Evolutionary conservation across 2,888 invertebrate species (phyloP).

Genomic region (Prosapia bicincta): DNA sequence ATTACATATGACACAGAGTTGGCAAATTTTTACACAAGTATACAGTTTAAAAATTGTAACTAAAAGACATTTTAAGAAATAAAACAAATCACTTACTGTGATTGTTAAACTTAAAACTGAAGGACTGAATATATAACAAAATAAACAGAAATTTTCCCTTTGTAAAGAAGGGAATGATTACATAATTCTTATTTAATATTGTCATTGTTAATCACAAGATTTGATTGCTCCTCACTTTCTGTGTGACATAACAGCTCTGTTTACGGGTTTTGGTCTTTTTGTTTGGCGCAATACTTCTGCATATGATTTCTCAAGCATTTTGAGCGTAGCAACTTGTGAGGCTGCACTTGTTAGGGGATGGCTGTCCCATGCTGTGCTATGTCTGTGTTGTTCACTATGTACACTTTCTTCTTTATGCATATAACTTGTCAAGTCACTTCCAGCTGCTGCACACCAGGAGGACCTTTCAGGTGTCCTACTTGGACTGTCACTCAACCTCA

Average conservation of each 20-base stretch:
- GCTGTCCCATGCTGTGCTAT: conserved; percentile 32
- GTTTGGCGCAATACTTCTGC: conserved; percentile 64
- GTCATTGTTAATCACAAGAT: conserved; percentile 22
- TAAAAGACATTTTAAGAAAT: neutral
- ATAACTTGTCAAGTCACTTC: conserved; percentile 2
- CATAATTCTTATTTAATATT: neutral
- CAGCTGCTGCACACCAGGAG: conserved; percentile 25
- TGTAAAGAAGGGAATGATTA: neutral
- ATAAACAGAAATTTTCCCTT: neutral
- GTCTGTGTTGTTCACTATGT: conserved; percentile 31
- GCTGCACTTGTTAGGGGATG: conserved; percentile 56
- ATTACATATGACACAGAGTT: neutral
- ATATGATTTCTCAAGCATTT: conserved; percentile 77
- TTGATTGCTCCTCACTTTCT: conserved; percentile 14
- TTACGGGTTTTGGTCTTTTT: conserved; percentile 11
- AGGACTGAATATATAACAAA: neutral
- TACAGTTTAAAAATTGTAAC: neutral
- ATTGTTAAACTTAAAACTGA: neutral
- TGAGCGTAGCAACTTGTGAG: conserved; percentile 76
- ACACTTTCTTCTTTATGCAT: conserved; percentile 2
- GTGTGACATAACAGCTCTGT: conserved; percentile 9
- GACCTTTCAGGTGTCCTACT: conserved; percentile 30
- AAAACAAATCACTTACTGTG: neutral
- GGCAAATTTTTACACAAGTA: neutral
- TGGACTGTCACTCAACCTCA: conserved; percentile 28